Percentiles rank a stretch among this genome's conserved stretches.
These are phyloP conservation scores for Ephestia elutella DNA, from an alignment of 1,140 invertebrate genomes.

Conservation along the genomic window DNA sequence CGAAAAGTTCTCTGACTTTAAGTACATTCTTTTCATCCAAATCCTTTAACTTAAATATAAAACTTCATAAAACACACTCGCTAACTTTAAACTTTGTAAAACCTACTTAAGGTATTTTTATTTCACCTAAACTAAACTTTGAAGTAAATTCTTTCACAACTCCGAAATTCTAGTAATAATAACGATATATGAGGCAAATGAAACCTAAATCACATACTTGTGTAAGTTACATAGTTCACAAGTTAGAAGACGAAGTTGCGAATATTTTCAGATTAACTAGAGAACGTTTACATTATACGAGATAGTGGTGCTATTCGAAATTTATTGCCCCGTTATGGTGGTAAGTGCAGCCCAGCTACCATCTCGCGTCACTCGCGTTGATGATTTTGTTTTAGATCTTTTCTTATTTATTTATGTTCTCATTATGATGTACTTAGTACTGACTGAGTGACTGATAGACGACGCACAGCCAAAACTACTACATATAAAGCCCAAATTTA, in stretches of 20 bases:
- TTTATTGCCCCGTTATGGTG: slow-evolving; percentile 56
- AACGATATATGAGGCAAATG: slow-evolving; percentile 6
- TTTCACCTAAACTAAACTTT: neutral
- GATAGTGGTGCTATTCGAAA: slow-evolving; percentile 55
- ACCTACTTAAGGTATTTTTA: neutral
- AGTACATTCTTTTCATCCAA: too few species aligned
- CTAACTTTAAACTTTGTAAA: neutral
- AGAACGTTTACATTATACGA: slow-evolving; percentile 50
- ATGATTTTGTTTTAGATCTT: neutral
- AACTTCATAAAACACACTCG: too few species aligned
- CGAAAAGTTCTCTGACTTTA: too few species aligned
- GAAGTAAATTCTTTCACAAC: neutral
- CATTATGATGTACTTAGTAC: too few species aligned
- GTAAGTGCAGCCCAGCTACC: slow-evolving; percentile 45
- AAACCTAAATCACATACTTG: slow-evolving; percentile 7
- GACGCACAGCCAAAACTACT: too few species aligned
- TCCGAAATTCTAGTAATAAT: neutral
- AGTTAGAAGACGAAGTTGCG: slow-evolving; percentile 7
- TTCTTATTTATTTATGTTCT: too few species aligned
- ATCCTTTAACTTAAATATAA: too few species aligned
- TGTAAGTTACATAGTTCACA: slow-evolving; percentile 1
- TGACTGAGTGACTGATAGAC: too few species aligned
- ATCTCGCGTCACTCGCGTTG: slow-evolving; percentile 20
- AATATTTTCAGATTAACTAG: slow-evolving; percentile 59
- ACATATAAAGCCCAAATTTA: too few species aligned